phyloP scores from a whole-genome alignment of 2,797 vertebrate species.

The Eupleurogrammus muticus region DNA sequence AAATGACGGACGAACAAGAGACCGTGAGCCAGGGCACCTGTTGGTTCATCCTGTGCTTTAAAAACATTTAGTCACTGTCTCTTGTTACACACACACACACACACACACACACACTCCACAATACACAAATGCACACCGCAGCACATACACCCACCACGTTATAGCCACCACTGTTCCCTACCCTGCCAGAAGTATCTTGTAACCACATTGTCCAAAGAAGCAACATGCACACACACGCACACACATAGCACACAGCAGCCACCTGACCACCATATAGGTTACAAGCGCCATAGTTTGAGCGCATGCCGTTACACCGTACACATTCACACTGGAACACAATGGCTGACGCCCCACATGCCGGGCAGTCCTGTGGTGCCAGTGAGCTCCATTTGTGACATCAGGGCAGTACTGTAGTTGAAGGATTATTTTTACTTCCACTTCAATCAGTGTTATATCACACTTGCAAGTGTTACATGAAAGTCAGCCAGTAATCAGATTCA shows the following conservation, averaged over 20 bases:
- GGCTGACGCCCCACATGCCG: slow-evolving; percentile 65
- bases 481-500: neutral
- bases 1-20: slow-evolving; percentile 63
- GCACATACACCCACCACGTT: slow-evolving; percentile 48
- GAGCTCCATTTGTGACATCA: slow-evolving; percentile 57
- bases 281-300: slow-evolving; percentile 54
- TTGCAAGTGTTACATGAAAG: neutral
- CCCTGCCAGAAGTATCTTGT: slow-evolving; percentile 66
- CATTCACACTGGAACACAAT: slow-evolving; percentile 69
- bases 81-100: slow-evolving; percentile 71
- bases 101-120: slow-evolving; percentile 30
- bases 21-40: slow-evolving; percentile 79
- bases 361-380: slow-evolving; percentile 47
- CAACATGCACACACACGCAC: slow-evolving; percentile 14
- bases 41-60: slow-evolving; percentile 82
- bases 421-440: slow-evolving; percentile 64
- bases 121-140: slow-evolving; percentile 15
- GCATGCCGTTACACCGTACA: slow-evolving; percentile 63
- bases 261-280: slow-evolving; percentile 75
- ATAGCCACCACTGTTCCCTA: slow-evolving; percentile 66
- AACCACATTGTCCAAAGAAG: slow-evolving; percentile 71
- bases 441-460: slow-evolving; percentile 19
- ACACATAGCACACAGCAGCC: slow-evolving; percentile 50
- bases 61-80: slow-evolving; percentile 82
- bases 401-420: slow-evolving; percentile 34